Evolutionary conservation across 2,113 vertebrate genomes (phyloP).

Genomic region (Centropus bengalensis): DNA sequence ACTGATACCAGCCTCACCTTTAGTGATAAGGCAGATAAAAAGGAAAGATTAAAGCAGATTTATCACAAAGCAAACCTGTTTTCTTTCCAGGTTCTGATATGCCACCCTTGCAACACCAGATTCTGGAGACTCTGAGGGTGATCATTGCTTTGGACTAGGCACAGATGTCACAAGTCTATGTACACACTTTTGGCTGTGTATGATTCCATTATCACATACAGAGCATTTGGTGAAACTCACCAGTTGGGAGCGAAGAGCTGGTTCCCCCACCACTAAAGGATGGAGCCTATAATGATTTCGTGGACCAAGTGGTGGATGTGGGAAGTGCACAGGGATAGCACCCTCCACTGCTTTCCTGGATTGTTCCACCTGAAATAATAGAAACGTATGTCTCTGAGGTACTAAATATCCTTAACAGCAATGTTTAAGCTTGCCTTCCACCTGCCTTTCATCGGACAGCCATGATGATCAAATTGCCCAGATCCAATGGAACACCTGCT

Average conservation of each 20-base stretch:
- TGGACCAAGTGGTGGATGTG: conserved; percentile 79
- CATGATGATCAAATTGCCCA: neutral
- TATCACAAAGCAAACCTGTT: neutral
- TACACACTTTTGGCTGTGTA: fast-evolving
- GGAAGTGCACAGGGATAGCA: conserved; percentile 65
- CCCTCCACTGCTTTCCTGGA: conserved; percentile 74
- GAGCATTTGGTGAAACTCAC: conserved; percentile 72
- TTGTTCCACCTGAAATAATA: conserved; percentile 77
- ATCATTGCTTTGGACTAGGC: neutral
- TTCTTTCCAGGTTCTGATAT: neutral
- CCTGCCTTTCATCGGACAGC: neutral
- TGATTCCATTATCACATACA: fast-evolving
- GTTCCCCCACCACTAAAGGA: conserved; percentile 67
- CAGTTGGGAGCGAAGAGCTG: conserved; percentile 68
- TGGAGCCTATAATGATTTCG: conserved; percentile 51
- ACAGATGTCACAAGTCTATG: fast-evolving
- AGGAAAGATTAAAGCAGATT: neutral
- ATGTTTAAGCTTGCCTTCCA: neutral
- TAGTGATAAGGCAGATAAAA: neutral
- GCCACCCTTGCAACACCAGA: neutral
- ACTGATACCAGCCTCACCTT: neutral
- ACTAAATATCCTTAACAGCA: neutral
- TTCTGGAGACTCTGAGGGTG: neutral
- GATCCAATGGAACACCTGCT: fast-evolving
- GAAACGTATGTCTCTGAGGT: neutral